A percentile compares a stretch with the other conserved stretches of the same genome.
These are phyloP conservation scores for Trachelus iudaicus DNA, from an alignment of 2,888 invertebrate genomes.

Conservation along the genomic window DNA sequence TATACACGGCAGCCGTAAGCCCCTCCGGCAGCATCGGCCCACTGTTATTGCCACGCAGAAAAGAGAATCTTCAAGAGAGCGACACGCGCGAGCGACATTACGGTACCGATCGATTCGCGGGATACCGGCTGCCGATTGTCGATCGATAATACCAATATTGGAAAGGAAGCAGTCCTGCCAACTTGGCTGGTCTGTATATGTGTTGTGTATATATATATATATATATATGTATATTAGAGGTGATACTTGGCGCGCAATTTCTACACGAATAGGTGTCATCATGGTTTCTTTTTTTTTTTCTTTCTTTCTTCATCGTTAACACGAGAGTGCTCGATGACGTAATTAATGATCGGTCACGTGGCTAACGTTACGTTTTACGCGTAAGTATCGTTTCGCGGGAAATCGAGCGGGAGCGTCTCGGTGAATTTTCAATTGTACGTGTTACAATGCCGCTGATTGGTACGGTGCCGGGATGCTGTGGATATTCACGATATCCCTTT, in stretches of 20 bases:
- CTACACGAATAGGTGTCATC: neutral
- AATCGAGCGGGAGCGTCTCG: neutral
- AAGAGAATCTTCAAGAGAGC: neutral
- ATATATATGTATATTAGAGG: no score
- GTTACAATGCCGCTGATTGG: neutral
- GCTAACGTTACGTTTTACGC: neutral
- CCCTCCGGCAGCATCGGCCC: neutral
- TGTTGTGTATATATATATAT: no score
- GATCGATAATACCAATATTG: neutral
- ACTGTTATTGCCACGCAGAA: neutral
- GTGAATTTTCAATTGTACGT: neutral
- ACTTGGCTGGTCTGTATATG: neutral
- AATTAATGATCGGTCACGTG: neutral
- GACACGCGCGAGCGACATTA: neutral
- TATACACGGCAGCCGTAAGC: neutral
- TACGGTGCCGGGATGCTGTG: neutral
- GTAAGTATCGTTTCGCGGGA: neutral
- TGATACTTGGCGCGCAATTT: neutral
- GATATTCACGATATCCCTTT: neutral
- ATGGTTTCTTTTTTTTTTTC: neutral
- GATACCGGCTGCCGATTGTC: neutral
- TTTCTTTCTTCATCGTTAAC: neutral
- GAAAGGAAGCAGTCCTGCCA: neutral
- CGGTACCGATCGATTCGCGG: neutral
- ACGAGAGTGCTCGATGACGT: neutral